Conservation (phyloP, 1,140 invertebrate genomes). For the Drosophila willistoni region DNA sequence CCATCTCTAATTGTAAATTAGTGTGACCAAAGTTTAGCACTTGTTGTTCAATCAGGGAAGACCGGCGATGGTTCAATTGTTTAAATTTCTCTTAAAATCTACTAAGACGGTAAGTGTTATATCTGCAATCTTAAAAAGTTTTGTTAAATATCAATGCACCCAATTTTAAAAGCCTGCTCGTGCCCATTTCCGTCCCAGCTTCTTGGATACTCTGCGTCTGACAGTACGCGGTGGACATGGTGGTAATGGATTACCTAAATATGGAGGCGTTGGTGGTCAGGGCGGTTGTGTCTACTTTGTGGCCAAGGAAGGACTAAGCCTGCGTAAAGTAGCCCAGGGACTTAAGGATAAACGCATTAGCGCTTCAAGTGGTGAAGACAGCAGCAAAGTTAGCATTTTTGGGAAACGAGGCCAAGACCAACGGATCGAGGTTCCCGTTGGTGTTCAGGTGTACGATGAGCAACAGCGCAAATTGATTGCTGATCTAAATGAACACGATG, state of each 20-base stretch:
- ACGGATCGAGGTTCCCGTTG: slow-evolving; percentile 90
- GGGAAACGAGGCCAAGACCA: slow-evolving; percentile 89
- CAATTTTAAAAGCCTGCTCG: slow-evolving; percentile 49
- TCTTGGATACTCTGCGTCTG: slow-evolving; percentile 90
- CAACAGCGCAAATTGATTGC: slow-evolving; percentile 87
- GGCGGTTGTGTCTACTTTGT: slow-evolving; percentile 92
- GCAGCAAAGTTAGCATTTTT: slow-evolving; percentile 88
- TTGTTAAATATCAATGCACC: background rate
- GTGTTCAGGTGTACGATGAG: slow-evolving; percentile 89
- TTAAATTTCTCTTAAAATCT: slow-evolving; percentile 73
- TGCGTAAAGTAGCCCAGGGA: slow-evolving; percentile 85
- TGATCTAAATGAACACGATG: slow-evolving; percentile 89
- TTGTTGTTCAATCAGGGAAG: background rate
- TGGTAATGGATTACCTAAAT: slow-evolving; percentile 89
- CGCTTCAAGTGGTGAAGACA: slow-evolving; percentile 88
- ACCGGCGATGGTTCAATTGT: slow-evolving; percentile 70
- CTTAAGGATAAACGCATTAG: slow-evolving; percentile 84
- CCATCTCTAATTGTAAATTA: no score
- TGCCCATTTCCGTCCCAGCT: slow-evolving; percentile 83
- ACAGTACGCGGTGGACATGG: slow-evolving; percentile 90
- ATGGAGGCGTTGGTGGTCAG: slow-evolving; percentile 92
- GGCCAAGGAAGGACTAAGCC: slow-evolving; percentile 86
- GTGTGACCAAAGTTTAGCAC: background rate
- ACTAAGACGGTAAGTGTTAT: slow-evolving; percentile 55
- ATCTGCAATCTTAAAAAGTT: background rate